Conservation (phyloP, 2,113 vertebrate species). For the Bufo gargarizans region DNA sequence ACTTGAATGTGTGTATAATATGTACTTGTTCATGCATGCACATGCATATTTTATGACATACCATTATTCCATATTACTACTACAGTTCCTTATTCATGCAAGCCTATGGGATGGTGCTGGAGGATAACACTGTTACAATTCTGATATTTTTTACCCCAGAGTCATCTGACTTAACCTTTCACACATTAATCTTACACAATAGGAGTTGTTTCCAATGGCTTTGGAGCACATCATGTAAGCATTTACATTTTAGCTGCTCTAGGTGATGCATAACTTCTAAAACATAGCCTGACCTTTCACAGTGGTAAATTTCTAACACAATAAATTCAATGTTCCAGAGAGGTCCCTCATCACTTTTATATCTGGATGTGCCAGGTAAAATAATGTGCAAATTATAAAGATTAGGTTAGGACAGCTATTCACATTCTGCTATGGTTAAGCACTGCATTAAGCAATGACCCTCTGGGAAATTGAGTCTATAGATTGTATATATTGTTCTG, state of each 20-base stretch:
- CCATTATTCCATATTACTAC: background rate
- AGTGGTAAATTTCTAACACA: slow-evolving; percentile 33
- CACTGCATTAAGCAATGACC: background rate
- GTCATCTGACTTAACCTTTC: background rate
- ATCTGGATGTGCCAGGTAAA: background rate
- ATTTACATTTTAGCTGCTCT: slow-evolving; percentile 51
- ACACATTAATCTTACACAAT: slow-evolving; percentile 44
- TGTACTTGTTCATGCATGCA: background rate
- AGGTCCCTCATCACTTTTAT: background rate
- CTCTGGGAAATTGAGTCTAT: background rate
- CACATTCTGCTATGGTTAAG: background rate
- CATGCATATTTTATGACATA: background rate
- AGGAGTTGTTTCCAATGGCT: slow-evolving; percentile 10
- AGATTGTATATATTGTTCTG: too few species aligned
- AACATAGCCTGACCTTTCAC: slow-evolving; percentile 48
- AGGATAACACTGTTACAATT: slow-evolving; percentile 6
- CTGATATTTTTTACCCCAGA: slow-evolving; percentile 18
- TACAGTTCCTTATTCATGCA: background rate
- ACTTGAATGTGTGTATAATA: background rate
- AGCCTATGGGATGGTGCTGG: too few species aligned
- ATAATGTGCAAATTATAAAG: background rate
- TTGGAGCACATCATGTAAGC: slow-evolving; percentile 28
- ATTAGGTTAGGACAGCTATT: background rate
- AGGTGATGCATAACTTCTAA: slow-evolving; percentile 35
- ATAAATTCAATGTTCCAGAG: slow-evolving; percentile 20